Base-by-base conservation (phyloP, 2,113 vertebrate species). In the Hippocampus guttulatus region DNA sequence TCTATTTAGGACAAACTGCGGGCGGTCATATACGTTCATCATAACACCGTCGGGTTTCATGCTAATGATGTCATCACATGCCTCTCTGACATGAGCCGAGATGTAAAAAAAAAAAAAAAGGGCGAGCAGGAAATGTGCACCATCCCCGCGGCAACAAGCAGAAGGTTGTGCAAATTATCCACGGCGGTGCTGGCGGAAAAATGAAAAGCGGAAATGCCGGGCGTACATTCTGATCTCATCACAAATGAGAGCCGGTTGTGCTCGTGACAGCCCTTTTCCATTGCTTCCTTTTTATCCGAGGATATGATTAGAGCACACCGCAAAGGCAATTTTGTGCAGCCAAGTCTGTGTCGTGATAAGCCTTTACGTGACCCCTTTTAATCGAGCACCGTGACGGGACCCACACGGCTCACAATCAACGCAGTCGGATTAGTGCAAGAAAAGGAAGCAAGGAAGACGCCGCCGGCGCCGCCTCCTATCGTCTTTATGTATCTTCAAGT, bases 51-150 rank as follows among this genome's bases (percentile, higher is more conserved):
- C 52, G 67, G 64, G 55, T 76, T 74, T 84, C 64, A 80, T 60
- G 58, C 74, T 80, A 83, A 83, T 74, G 80, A 80, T 72, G 75
- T 78, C 78, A 73, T 81, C 69, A 70, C 74, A 69, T 79, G 75
- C 65, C 76, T 77, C 58, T 78, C 68, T 73, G 64, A 55, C 21
- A n/a, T 8, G 21, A 55, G 52, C 52, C 23, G 52, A 23, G 15
- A 55, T 23, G 52, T 38, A 5, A 33, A 33, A 33, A 33, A 33
- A 33, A 33, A 33, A 33, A 33, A 33, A 33, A 33, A 33, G 20
- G 52, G 65, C 41, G 70, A 71, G 70, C 78, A n/a, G 68, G 77
- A 58, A 58, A 55, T 55, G 52, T 55, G 52, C 52, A 14, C 25
- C 23, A 14, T 27, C 23, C 23, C 55, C n/a, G 55, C 12, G 57